phyloP scores from a whole-genome alignment of 1,140 invertebrate genomes.

The Melipona quadrifasciata region DNA sequence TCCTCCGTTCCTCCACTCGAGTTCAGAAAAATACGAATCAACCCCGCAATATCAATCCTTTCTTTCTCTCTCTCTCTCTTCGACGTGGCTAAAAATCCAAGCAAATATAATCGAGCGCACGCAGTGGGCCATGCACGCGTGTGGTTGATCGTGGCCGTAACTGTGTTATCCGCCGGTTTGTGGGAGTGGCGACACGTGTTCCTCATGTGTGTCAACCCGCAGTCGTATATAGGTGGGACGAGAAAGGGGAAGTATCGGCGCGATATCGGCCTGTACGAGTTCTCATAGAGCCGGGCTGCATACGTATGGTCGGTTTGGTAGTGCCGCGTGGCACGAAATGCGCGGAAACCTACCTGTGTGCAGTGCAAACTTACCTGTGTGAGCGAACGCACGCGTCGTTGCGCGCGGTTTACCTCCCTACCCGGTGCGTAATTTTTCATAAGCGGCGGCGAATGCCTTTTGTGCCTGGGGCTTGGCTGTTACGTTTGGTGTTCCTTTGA shows the following conservation, averaged over 20 bases:
- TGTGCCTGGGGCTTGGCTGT: no score
- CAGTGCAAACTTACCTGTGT: neutral
- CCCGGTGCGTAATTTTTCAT: neutral
- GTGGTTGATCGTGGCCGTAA: neutral
- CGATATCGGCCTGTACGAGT: conserved; percentile 74
- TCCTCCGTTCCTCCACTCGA: no score
- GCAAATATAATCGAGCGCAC: conserved; percentile 1
- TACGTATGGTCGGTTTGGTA: conserved; percentile 77
- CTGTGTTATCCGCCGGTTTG: conserved; percentile 40
- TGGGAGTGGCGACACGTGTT: conserved; percentile 74
- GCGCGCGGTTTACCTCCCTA: neutral
- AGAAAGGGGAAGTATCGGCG: conserved; percentile 73
- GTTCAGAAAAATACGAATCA: no score
- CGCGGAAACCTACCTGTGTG: conserved; percentile 23
- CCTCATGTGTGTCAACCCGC: conserved; percentile 72
- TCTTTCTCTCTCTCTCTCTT: neutral
- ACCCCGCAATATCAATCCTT: no score
- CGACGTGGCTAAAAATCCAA: neutral
- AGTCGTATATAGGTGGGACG: conserved; percentile 47
- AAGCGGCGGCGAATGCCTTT: neutral
- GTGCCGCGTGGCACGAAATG: conserved; percentile 74
- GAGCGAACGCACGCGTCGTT: neutral
- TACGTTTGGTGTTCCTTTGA: no score
- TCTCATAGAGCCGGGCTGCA: conserved; percentile 71
- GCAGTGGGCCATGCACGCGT: neutral